Evolutionary conservation across 1,140 invertebrate genomes (phyloP).

Genomic region (Drosophila ironensis): DNA sequence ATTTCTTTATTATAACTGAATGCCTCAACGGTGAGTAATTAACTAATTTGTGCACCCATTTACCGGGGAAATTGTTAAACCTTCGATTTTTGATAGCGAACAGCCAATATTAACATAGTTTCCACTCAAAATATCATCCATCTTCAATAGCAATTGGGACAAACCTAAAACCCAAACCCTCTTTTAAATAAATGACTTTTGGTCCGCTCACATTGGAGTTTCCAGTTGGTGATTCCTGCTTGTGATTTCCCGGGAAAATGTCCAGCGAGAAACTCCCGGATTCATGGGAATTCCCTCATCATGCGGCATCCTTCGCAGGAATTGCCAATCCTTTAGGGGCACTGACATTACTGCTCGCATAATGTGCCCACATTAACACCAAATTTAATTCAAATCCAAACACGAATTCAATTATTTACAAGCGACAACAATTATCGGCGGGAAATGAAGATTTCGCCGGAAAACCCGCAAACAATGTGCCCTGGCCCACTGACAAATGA

Average conservation of each 20-base stretch:
- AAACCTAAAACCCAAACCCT: no score
- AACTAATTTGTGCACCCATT: no score
- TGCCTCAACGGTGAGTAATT: no score
- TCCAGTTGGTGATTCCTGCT: conserved; percentile 5
- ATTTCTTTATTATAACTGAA: no score
- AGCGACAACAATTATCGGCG: conserved; percentile 28
- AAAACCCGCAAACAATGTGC: conserved; percentile 50
- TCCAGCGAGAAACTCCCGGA: conserved; percentile 18
- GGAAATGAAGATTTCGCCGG: conserved; percentile 56
- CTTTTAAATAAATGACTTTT: no score
- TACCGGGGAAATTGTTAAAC: no score
- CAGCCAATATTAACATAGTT: no score
- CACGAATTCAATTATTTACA: conserved; percentile 18
- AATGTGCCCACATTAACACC: conserved; percentile 78
- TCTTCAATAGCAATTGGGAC: no score
- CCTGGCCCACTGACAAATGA: conserved; percentile 66
- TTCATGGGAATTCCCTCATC: conserved; percentile 51
- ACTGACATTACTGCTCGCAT: no score
- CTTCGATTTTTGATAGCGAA: no score
- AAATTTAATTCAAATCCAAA: not conserved
- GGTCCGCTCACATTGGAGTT: not conserved
- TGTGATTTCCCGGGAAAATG: conserved; percentile 23
- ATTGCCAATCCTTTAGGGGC: conserved; percentile 63
- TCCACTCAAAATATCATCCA: no score
- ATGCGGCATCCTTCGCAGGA: conserved; percentile 45